phyloP scores from a whole-genome alignment of 2,888 invertebrate species.

The Melinaea marsaeus region DNA sequence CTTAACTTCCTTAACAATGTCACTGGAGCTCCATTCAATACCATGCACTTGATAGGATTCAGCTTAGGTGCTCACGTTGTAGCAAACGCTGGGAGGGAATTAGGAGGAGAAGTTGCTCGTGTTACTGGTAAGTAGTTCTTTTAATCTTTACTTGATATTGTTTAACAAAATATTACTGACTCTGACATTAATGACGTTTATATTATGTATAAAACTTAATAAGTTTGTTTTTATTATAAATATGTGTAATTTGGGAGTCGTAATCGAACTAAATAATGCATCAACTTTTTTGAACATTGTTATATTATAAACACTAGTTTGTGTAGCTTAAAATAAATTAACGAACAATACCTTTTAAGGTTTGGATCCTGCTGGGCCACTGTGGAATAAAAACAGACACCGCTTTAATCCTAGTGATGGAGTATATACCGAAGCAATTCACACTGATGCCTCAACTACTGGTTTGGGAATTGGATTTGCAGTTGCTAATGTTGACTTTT shows the following conservation, averaged over 20 bases:
- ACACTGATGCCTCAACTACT: conserved; percentile 51
- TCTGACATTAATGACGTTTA: neutral
- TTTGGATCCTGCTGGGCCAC: conserved; percentile 64
- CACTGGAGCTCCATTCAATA: conserved; percentile 40
- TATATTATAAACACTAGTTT: neutral
- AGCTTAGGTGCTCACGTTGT: conserved; percentile 68
- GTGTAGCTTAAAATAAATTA: neutral
- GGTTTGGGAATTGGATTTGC: conserved; percentile 39
- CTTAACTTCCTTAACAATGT: conserved; percentile 32
- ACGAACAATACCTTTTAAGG: conserved; percentile 33
- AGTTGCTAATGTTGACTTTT: conserved; percentile 76
- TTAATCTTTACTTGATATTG: neutral
- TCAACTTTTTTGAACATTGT: neutral
- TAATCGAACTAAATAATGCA: too few relatives aligned
- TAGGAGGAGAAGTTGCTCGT: conserved; percentile 45
- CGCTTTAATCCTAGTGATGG: conserved; percentile 48
- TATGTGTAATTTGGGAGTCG: too few relatives aligned
- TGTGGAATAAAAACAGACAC: conserved; percentile 46
- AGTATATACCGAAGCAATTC: conserved; percentile 63
- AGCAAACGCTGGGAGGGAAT: conserved; percentile 55
- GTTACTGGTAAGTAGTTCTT: conserved; percentile 53
- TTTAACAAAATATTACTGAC: neutral
- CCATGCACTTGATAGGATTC: conserved; percentile 62
- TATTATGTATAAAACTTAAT: neutral
- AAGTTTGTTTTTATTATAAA: neutral